phyloP scores from a whole-genome alignment of 2,888 invertebrate species.

The Augiades crinisus region DNA sequence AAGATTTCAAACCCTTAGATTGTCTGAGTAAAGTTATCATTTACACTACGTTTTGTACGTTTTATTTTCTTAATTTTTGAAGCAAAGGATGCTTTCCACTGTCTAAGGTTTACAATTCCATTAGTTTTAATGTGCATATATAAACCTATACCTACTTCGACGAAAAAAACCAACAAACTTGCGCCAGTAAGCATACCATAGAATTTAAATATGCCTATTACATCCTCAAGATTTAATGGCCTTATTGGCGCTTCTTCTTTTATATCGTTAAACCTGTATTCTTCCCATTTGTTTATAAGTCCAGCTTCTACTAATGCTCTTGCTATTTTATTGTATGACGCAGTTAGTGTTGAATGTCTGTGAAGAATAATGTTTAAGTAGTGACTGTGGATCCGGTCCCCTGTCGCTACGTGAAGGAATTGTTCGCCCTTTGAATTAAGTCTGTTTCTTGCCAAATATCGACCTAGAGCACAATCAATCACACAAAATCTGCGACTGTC shows the following conservation, averaged over 20 bases:
- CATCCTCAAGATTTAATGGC: constrained; percentile 52
- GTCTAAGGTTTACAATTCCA: neutral
- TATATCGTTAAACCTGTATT: constrained; percentile 56
- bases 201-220: constrained; percentile 56
- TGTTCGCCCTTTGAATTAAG: constrained; percentile 63
- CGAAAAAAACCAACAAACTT: constrained; percentile 46
- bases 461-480: constrained; percentile 64
- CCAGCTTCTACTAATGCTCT: constrained; percentile 62
- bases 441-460: constrained; percentile 54
- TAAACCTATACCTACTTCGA: constrained; percentile 46
- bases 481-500: constrained; percentile 62
- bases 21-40: constrained; percentile 10
- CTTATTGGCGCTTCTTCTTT: constrained; percentile 58
- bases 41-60: neutral
- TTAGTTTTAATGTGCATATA: constrained; percentile 3
- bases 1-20: too few relatives aligned
- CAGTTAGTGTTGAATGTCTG: constrained; percentile 57
- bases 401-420: constrained; percentile 59
- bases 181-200: constrained; percentile 42
- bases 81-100: neutral
- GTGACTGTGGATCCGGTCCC: constrained; percentile 65
- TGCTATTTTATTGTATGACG: constrained; percentile 52
- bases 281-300: constrained; percentile 68
- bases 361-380: constrained; percentile 58
- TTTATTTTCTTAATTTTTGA: neutral